Base-by-base conservation (phyloP, 2,113 vertebrate genomes). In the Ammodytes dubius region DNA sequence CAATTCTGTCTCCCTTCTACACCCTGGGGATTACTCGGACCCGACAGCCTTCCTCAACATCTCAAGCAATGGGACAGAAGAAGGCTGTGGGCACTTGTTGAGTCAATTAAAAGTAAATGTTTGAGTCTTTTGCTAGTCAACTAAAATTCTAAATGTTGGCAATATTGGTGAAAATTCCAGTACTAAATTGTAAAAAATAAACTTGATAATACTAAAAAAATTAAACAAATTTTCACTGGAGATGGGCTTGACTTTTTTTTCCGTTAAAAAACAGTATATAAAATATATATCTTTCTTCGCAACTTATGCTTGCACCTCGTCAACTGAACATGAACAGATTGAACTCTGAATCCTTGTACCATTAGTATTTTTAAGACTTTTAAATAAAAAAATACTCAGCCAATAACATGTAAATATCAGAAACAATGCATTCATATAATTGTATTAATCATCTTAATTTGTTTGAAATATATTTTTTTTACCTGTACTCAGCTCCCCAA, bases 401-500 rank as follows among this genome's bases (percentile, higher is more conserved):
- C 10, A 39, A 77, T 14, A 13, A 49, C 17, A 50, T 6, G 19
- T 57, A 39, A 17, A 59, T 35, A 4, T 46, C 40, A 45, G 14
- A 47, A 40, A 45, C 8, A 64, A 54, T 42, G 17, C 5, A 14
- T 59, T 39, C 1, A 46, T 56, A 17, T 58, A 2, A 43, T 53
- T 46, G 10, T 35, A 17, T 17, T 27, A 45, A 50, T 37, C 8
- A 19, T 45, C 7, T 46, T 7, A 5, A 45, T 74, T 42, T 13
- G 40, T 52, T 65, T 64, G 0, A n/a, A 45, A 68, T 56, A 17
- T 46, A 27, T 52, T 11, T 6, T 6, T 53, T 71, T 71, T 90
- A 94, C 93, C 93, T 93, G 82, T 94, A 93, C 53, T 94, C 93
- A 0, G 92, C 92, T 79, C 93, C 93, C 93, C 93, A 94, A 2